Evolutionary conservation across 2,888 invertebrate species (phyloP).

Genomic region (Philaethria dido): DNA sequence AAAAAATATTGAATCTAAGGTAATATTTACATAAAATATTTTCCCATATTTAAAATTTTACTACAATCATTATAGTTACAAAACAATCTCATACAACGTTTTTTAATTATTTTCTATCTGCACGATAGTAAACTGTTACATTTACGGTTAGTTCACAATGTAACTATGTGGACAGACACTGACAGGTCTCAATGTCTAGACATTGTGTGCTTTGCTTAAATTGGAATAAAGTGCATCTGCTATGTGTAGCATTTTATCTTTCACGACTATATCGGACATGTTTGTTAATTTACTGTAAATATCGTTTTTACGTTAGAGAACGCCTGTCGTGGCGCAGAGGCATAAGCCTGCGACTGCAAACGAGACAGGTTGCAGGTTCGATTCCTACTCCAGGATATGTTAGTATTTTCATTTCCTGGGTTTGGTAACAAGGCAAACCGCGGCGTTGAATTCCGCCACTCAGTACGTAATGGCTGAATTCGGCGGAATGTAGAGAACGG

Average conservation of each 20-base stretch:
- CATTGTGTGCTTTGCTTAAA: constrained; percentile 47
- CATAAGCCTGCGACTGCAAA: too few species aligned
- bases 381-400: too few species aligned
- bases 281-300: constrained; percentile 6
- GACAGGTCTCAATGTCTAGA: constrained; percentile 59
- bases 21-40: too few species aligned
- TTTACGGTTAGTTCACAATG: constrained; percentile 34
- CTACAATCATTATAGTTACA: not conserved
- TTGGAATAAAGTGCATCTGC: constrained; percentile 24
- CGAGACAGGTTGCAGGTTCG: too few species aligned
- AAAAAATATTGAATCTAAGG: too few species aligned
- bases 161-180: constrained; percentile 50
- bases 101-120: constrained; percentile 21
- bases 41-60: not conserved
- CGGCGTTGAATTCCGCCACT: too few species aligned
- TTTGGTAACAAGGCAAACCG: too few species aligned
- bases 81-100: not conserved
- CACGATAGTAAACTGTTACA: constrained; percentile 2
- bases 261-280: not conserved
- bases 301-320: not conserved
- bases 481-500: too few species aligned
- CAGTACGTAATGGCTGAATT: too few species aligned
- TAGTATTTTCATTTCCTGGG: too few species aligned
- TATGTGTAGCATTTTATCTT: constrained; percentile 23
- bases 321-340: too few species aligned